Conservation (phyloP, 2,797 vertebrate genomes). For the Heteromormyrus szaboi region DNA sequence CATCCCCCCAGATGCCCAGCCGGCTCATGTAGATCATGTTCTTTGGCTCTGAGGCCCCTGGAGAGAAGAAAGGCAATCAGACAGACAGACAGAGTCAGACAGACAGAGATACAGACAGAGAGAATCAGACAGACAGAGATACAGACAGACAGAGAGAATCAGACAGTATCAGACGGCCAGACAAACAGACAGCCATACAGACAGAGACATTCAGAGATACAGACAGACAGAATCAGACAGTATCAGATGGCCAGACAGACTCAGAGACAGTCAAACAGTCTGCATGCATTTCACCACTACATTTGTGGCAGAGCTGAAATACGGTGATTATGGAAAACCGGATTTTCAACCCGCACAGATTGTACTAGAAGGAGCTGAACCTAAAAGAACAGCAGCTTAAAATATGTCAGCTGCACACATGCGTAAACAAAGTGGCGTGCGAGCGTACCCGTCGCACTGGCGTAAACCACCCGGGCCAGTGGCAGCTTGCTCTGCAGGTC, state of each 20-base stretch:
- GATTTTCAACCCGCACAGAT: background rate
- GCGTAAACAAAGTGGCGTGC: background rate
- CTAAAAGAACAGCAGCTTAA: background rate
- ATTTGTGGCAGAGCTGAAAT: background rate
- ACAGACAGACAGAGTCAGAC: background rate
- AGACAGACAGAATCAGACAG: background rate
- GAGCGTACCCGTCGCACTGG: constrained; percentile 88
- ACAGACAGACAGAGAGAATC: too few relatives aligned
- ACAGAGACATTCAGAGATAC: background rate
- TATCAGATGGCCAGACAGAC: background rate
- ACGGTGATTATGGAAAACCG: background rate
- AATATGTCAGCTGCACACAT: background rate
- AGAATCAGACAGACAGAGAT: background rate
- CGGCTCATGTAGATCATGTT: constrained; percentile 99
- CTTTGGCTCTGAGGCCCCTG: constrained; percentile 98
- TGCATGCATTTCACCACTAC: background rate
- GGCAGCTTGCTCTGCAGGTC: constrained; percentile 94
- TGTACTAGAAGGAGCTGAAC: background rate
- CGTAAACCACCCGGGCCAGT: constrained; percentile 90
- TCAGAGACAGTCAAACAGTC: background rate
- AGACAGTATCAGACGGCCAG: too few relatives aligned
- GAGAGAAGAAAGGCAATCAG: background rate
- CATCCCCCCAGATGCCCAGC: constrained; percentile 95
- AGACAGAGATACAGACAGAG: background rate
- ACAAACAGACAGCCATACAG: background rate